A percentile compares a stretch with the other conserved stretches of the same genome.
phyloP scores from a whole-genome alignment of 2,113 vertebrate species.

The Leucosticte australis region DNA sequence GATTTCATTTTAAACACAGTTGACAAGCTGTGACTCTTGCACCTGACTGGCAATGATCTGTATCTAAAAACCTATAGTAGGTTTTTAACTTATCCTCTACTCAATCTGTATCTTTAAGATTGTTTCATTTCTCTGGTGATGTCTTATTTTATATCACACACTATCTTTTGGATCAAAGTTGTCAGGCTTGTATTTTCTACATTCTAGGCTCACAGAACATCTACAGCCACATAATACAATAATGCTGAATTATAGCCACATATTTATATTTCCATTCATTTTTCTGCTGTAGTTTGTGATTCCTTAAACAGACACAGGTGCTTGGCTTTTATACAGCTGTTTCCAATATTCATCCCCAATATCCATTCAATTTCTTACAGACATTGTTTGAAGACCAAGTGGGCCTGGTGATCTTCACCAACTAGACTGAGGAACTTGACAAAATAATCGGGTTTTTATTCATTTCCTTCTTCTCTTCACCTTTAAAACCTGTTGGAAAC shows the following conservation, averaged over 20 bases:
- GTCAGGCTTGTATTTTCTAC: background rate
- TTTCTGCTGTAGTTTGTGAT: background rate
- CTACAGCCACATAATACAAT: background rate
- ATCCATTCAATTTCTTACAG: background rate
- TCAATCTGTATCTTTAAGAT: background rate
- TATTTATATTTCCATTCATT: background rate
- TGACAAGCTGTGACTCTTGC: background rate
- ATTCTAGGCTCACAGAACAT: background rate
- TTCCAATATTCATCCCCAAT: background rate
- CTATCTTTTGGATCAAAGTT: background rate
- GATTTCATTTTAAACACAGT: background rate
- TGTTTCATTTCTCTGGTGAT: background rate
- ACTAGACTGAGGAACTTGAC: background rate
- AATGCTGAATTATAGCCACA: background rate
- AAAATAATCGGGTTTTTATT: background rate
- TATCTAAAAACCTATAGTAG: background rate
- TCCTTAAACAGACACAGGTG: background rate
- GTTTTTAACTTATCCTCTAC: background rate
- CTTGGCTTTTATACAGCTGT: background rate
- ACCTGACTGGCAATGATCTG: background rate
- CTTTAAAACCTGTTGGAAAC: slow-evolving; percentile 47
- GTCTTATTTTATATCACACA: background rate
- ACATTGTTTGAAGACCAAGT: background rate
- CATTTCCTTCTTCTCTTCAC: background rate
- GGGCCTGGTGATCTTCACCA: background rate